Evolutionary conservation across 2,113 vertebrate genomes (phyloP).

Genomic region (Sturnus vulgaris): DNA sequence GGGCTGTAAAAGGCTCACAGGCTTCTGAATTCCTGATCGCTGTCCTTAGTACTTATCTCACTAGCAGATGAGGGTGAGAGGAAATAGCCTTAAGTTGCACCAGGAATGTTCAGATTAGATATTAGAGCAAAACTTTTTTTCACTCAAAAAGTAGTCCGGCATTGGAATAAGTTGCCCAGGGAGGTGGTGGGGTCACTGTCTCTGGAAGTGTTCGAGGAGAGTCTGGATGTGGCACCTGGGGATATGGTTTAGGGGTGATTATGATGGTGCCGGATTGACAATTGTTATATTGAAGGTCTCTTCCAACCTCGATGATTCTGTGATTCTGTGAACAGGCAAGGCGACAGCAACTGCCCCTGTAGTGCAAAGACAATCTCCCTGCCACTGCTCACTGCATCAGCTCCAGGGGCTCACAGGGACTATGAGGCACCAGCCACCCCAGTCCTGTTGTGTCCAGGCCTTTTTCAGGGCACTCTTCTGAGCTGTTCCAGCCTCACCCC

Average conservation of each 20-base stretch:
- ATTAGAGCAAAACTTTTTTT: not conserved
- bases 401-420: not conserved
- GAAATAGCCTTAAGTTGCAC: not conserved
- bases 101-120: not conserved
- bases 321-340: not conserved
- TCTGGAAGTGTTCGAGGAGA: not conserved
- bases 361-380: not conserved
- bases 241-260: not conserved
- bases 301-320: not conserved
- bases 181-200: not conserved
- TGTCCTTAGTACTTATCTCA: not conserved
- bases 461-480: not conserved
- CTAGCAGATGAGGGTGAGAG: not conserved
- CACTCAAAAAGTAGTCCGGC: not conserved
- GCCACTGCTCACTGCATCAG: fast-evolving
- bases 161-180: not conserved
- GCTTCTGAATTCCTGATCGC: not conserved
- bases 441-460: not conserved
- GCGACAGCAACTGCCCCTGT: not conserved
- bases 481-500: too few species aligned
- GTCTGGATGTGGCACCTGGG: not conserved
- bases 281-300: not conserved
- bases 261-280: not conserved
- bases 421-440: fast-evolving
- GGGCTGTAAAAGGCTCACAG: not conserved